Conservation (phyloP, 2,113 vertebrate genomes). For the Ceyx margarethae region DNA sequence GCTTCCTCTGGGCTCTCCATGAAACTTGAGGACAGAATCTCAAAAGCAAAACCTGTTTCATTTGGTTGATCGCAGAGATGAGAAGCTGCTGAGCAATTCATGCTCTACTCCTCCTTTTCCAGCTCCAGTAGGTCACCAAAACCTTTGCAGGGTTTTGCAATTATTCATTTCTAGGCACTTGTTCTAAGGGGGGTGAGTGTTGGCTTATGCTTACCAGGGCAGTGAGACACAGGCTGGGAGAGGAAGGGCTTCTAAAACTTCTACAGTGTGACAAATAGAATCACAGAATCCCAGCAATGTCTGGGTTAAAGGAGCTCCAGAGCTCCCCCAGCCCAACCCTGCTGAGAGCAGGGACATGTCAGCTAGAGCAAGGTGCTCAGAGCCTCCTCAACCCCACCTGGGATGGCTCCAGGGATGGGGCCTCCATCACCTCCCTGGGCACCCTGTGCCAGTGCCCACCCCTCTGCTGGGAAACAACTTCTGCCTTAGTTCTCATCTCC, state of each 20-base stretch:
- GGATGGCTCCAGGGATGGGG: no score
- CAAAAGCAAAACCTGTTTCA: background rate
- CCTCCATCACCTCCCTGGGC: no score
- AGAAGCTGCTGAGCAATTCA: background rate
- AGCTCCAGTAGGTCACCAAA: background rate
- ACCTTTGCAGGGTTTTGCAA: background rate
- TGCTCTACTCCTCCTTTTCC: background rate
- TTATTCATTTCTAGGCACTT: background rate
- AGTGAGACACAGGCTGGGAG: background rate
- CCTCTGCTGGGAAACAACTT: no score
- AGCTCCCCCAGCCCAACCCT: no score
- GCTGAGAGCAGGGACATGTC: no score
- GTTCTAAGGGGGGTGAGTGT: background rate
- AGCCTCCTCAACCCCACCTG: no score
- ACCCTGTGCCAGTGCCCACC: no score
- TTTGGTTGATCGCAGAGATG: background rate
- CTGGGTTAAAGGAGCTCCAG: no score
- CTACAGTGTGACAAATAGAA: background rate
- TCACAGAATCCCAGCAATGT: no score
- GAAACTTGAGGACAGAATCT: background rate
- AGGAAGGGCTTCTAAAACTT: background rate
- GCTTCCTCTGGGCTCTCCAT: background rate
- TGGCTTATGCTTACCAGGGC: background rate
- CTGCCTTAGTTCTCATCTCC: no score
- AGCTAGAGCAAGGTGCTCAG: no score